A percentile compares a stretch with the other conserved stretches of the same genome.
These are phyloP conservation scores for Caenorhabditis plicata DNA, from an alignment of 2,888 invertebrate species.

Conservation along the genomic window DNA sequence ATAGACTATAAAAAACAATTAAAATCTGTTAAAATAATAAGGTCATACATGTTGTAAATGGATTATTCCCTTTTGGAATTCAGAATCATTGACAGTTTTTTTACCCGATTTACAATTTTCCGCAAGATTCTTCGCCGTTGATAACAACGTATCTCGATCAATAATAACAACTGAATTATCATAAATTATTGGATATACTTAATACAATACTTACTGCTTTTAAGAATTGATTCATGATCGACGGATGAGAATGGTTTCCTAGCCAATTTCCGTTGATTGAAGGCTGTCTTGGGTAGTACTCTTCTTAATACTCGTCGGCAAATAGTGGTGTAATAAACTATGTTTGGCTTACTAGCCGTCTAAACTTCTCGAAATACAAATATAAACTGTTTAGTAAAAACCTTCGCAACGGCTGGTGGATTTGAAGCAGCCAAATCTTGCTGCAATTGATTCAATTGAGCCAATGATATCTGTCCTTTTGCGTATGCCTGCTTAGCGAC, in stretches of 20 bases:
- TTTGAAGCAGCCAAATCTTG: neutral
- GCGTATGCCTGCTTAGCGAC: constrained; percentile 11
- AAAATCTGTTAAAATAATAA: neutral
- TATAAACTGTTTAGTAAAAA: neutral
- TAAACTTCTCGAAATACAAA: constrained; percentile 1
- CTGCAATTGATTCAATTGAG: constrained; percentile 7
- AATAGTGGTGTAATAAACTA: constrained; percentile 25
- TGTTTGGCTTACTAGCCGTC: constrained; percentile 22
- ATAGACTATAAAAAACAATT: constrained; percentile 9
- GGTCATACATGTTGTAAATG: constrained; percentile 23
- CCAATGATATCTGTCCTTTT: constrained; percentile 14
- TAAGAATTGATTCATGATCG: constrained; percentile 35
- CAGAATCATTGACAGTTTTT: constrained; percentile 13
- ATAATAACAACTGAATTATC: constrained; percentile 13
- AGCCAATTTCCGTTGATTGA: constrained; percentile 42
- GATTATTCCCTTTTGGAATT: constrained; percentile 25
- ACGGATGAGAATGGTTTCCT: constrained; percentile 40
- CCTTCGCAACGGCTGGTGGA: constrained; percentile 1
- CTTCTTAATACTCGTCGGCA: constrained; percentile 23
- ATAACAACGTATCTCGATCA: constrained; percentile 7
- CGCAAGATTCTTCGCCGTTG: constrained; percentile 5
- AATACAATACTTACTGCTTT: constrained; percentile 10
- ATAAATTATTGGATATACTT: neutral
- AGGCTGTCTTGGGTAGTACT: constrained; percentile 37
- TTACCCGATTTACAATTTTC: neutral